A percentile compares a stretch with the other conserved stretches of the same genome.
Conservation (phyloP, 2,113 vertebrate species). For the Corvus moneduloides region DNA sequence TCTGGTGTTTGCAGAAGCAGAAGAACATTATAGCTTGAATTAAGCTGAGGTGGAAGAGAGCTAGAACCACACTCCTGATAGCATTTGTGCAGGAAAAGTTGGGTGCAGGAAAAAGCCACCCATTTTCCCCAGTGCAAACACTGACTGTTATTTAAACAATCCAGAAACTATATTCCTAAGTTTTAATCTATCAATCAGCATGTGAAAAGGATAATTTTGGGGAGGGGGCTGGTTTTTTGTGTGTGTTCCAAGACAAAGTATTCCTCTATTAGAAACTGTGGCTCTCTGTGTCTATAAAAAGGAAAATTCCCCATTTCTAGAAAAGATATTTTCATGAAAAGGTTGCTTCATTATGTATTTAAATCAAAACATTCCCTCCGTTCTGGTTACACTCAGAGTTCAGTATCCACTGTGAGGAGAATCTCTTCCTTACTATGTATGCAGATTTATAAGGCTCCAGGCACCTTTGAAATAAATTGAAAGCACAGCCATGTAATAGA, state of each 20-base stretch:
- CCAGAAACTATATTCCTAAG: not conserved
- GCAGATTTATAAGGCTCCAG: conserved; percentile 65
- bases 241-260: not conserved
- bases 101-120: not conserved
- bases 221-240: not conserved
- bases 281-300: not conserved
- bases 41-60: not conserved
- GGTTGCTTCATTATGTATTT: not conserved
- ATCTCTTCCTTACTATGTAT: conserved; percentile 26
- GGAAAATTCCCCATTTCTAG: not conserved
- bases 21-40: not conserved
- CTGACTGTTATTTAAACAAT: not conserved
- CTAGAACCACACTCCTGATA: not conserved
- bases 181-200: not conserved
- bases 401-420: not conserved
- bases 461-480: conserved; percentile 62
- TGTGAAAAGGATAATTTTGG: not conserved
- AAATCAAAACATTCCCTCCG: not conserved
- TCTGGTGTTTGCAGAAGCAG: not conserved
- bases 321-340: not conserved
- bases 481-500: conserved; percentile 47
- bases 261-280: not conserved
- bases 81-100: rapidly evolving
- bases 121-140: not conserved
- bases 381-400: not conserved